Evolutionary conservation across 2,888 invertebrate species (phyloP).

Genomic region (Torymus auratus): DNA sequence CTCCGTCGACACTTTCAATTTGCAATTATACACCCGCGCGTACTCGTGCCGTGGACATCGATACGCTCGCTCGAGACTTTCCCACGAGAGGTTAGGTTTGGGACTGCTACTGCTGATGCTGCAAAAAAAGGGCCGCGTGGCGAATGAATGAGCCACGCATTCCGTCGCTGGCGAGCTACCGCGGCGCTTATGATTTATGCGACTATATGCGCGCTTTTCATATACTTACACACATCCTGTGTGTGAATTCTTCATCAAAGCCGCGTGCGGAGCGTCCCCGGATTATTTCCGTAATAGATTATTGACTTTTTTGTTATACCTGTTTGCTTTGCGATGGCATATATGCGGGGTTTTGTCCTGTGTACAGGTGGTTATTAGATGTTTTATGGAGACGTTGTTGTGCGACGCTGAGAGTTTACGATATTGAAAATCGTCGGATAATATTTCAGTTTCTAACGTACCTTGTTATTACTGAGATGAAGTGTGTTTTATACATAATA

Average conservation of each 20-base stretch:
- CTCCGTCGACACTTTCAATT: slow-evolving; percentile 4
- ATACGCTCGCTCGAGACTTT: slow-evolving; percentile 16
- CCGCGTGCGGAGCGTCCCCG: background rate
- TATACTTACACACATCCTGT: background rate
- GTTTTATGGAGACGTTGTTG: no score
- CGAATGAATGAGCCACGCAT: slow-evolving; percentile 48
- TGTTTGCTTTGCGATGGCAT: no score
- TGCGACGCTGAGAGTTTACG: no score
- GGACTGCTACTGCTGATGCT: no score
- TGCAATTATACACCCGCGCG: slow-evolving; percentile 4
- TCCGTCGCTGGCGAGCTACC: background rate
- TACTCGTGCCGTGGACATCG: background rate
- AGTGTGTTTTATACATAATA: no score
- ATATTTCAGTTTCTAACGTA: no score
- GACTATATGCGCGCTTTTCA: slow-evolving; percentile 10
- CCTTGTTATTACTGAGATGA: no score
- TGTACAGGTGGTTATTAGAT: no score
- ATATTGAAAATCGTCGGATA: no score
- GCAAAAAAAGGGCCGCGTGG: background rate
- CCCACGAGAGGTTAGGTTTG: slow-evolving; percentile 2
- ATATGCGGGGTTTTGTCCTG: no score
- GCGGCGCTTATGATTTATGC: slow-evolving; percentile 42
- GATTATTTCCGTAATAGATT: slow-evolving; percentile 24
- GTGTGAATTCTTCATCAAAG: slow-evolving; percentile 22
- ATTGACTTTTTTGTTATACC: background rate